These are phyloP conservation scores for Trachymyrmex cornetzi DNA, from an alignment of 1,140 invertebrate genomes.

Conservation along the genomic window DNA sequence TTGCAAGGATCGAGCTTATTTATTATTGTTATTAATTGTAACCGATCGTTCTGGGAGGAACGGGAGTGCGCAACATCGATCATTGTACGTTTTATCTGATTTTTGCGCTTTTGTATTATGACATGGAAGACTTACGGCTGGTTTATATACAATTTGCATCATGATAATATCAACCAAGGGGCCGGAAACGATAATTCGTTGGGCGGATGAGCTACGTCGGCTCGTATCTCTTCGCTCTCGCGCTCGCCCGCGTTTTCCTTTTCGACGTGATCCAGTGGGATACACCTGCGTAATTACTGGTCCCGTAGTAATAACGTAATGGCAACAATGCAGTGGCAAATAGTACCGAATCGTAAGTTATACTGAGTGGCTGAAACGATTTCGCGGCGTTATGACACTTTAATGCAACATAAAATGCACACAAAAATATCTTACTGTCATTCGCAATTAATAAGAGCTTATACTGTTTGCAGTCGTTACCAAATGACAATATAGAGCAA, in stretches of 20 bases:
- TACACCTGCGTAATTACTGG: constrained; percentile 54
- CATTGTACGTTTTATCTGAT: constrained; percentile 60
- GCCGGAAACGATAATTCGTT: constrained; percentile 74
- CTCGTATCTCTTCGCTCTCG: constrained; percentile 65
- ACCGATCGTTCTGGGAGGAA: constrained; percentile 32
- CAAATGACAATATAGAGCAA: background rate
- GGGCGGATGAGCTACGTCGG: constrained; percentile 68
- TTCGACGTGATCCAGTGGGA: constrained; percentile 52
- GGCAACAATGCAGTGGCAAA: constrained; percentile 50
- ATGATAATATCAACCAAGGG: constrained; percentile 73
- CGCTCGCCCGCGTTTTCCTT: constrained; percentile 48
- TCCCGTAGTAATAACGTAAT: constrained; percentile 59
- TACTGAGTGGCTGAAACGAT: background rate
- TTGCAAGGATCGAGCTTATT: constrained; percentile 33
- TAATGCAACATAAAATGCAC: background rate
- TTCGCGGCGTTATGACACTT: background rate
- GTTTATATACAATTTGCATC: constrained; percentile 72
- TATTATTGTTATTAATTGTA: constrained; percentile 62
- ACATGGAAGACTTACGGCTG: constrained; percentile 63
- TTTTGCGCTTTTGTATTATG: constrained; percentile 52
- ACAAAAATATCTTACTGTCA: background rate
- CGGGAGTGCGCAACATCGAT: constrained; percentile 38
- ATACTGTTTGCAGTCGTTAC: background rate
- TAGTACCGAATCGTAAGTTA: constrained; percentile 39
- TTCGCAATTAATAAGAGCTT: background rate